Base-by-base conservation (phyloP, 2,113 vertebrate genomes). In the Thalassarche chlororhynchos region DNA sequence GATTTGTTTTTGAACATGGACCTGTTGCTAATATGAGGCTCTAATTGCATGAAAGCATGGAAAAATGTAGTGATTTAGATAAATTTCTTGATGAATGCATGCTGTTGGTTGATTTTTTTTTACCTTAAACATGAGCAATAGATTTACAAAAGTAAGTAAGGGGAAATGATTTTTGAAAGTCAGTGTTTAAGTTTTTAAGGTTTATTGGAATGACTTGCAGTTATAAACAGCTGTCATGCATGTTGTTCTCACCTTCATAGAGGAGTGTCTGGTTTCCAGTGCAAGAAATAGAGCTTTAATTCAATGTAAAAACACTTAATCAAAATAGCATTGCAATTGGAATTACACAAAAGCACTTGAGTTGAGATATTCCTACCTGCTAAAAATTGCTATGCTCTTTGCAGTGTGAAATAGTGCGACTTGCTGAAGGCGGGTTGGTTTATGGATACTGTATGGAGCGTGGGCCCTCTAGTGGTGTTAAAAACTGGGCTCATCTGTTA, bases 41-140 rank as follows among this genome's bases (percentile, higher is more conserved):
- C 92, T 96, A 26, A 82, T 62, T 98, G 98, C 98, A 98, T 98
- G 98, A 88, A 95, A 94, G 98, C 98, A 98, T 98, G 98, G 60
- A 87, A 82, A 82, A 89, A 87, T 38, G 90, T 90, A 80, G 91
- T 68, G 47, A 65, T 90, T 29, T 71, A 76, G 88, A 90, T 66
- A 9, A 4, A n/a, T 57, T 75, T 75, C 32, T 84, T 69, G 87
- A 49, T 60, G 65, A 93, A 23, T 98, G 98, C 98, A 98, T 98
- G 98, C 93, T 90, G 4, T 55, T 78, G 74, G 60, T 61, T 94
- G 85, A 36, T 97, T 52, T 90, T 80, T 97, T 91, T 64, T 89
- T 79, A 87, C 38, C 38, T 78, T 72, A 69, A 78, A 91, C 57
- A 5, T 14, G 19, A 42, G 44, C 64, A 52, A 13, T 3, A 52